Base-by-base conservation (phyloP, 1,140 invertebrate species). In the Drosophila chauvacae region DNA sequence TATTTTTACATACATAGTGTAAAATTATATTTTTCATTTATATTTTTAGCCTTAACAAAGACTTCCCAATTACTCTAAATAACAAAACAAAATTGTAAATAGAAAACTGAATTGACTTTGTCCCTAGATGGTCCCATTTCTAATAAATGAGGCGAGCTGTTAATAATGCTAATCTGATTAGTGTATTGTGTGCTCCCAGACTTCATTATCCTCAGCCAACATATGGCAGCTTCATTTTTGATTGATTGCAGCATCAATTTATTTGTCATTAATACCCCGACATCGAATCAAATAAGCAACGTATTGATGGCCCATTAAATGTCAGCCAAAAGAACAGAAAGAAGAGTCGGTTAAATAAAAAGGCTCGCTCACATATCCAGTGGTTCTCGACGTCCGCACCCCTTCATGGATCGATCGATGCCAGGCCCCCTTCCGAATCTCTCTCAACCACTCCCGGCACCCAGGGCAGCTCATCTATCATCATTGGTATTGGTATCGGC, bases 211-310 rank as follows among this genome's bases (percentile, higher is more conserved):
- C 45, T 35, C 23, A 5, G 9, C 41, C 41, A 44, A 45, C 69
- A 87, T 75, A 78, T 81, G 82, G 47, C 26, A 10, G 56, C 14
- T 44, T 45, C 35, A 26, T 35, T 55, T 37, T 53, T 85, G 79
- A 87, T 86, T 87, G 79, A 87, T 86, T 78, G 70, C 78, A 68
- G 57, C 57, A 63, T 76, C 69, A 81, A 82, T 85, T 85, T 79
- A 82, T 86, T 82, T 79, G 78, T 56, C 83, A 87, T 87, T 71
- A 85, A 78, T 81, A 69, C 56, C 33, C 59, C 18, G 37, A 68
- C 59, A 84, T 74, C 55, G 62, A 79, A 55, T 51, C 71, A 74
- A 47, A 53, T 61, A 56, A 78, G 51, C 57, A 70, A 71, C 75
- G 79, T 82, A 65, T 71, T 87, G 75, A 82, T 82, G 79, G 57